A percentile compares a stretch with the other conserved stretches of the same genome.
Evolutionary conservation across 2,113 vertebrate species (phyloP).

Genomic region (Tragelaphus imberbis): DNA sequence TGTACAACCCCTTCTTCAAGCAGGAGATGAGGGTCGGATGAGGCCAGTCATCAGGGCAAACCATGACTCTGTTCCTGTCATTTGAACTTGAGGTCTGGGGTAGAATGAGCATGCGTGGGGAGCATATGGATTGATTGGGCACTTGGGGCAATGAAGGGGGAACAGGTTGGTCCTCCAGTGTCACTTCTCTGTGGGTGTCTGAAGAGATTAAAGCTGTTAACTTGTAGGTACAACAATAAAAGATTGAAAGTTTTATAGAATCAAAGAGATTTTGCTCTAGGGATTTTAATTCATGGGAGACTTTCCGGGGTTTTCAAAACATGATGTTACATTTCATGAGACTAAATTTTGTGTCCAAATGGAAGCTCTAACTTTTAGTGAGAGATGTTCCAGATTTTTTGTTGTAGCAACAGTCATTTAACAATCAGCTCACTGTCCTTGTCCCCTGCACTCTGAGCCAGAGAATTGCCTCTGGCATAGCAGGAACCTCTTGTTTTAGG

Average conservation of each 20-base stretch:
- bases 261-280: not conserved
- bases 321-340: not conserved
- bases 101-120: not conserved
- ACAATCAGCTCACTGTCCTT: not conserved
- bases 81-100: not conserved
- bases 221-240: not conserved
- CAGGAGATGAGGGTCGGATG: not conserved
- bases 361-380: not conserved
- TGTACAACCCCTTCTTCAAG: not conserved
- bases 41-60: not conserved
- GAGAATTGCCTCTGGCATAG: not conserved
- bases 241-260: not conserved
- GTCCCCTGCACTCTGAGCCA: not conserved
- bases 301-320: not conserved
- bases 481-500: slow-evolving; percentile 39
- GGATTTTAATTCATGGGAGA: not conserved
- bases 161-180: not conserved
- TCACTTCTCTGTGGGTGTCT: not conserved
- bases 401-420: not conserved
- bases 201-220: not conserved
- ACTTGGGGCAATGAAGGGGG: not conserved
- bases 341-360: not conserved
- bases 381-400: not conserved
- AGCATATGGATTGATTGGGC: not conserved
- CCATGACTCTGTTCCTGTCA: not conserved